phyloP scores from a whole-genome alignment of 2,113 vertebrate species.

The Amphiprion ocellaris region DNA sequence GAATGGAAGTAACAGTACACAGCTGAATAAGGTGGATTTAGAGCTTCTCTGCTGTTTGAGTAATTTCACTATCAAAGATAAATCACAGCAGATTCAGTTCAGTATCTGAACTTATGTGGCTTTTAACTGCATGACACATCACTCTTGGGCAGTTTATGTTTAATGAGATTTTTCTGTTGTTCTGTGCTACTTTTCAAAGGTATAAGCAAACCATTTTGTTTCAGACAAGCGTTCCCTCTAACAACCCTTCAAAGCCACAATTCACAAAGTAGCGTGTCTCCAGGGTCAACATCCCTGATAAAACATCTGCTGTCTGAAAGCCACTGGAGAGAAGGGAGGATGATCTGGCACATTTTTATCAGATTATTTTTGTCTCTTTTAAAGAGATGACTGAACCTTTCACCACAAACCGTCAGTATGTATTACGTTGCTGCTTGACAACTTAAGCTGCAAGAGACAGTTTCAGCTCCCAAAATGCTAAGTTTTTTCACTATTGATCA shows the following conservation, averaged over 20 bases:
- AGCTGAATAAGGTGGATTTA: not conserved
- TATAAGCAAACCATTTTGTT: not conserved
- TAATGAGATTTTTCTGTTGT: not conserved
- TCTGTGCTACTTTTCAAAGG: not conserved
- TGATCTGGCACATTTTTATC: not conserved
- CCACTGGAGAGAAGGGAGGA: not conserved
- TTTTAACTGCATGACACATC: not conserved
- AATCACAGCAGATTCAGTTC: not conserved
- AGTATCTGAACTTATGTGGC: not conserved
- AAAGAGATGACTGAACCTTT: constrained; percentile 9
- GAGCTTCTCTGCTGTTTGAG: not conserved
- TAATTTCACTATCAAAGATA: not conserved
- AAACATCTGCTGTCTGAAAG: not conserved
- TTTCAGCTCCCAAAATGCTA: not conserved
- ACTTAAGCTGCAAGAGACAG: constrained; percentile 14
- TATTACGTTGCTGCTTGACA: not conserved
- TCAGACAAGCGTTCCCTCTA: not conserved
- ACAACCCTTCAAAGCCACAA: not conserved
- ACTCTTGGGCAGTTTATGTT: not conserved
- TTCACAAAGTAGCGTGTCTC: not conserved
- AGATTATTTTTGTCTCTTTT: constrained; percentile 4
- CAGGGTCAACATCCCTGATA: constrained; percentile 1
- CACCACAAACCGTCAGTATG: not conserved
- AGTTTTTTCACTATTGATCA: constrained; percentile 29
- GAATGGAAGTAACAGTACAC: not conserved